Percentiles rank a stretch among this genome's conserved stretches.
phyloP scores from a whole-genome alignment of 2,113 vertebrate genomes.

The Labeo catla region DNA sequence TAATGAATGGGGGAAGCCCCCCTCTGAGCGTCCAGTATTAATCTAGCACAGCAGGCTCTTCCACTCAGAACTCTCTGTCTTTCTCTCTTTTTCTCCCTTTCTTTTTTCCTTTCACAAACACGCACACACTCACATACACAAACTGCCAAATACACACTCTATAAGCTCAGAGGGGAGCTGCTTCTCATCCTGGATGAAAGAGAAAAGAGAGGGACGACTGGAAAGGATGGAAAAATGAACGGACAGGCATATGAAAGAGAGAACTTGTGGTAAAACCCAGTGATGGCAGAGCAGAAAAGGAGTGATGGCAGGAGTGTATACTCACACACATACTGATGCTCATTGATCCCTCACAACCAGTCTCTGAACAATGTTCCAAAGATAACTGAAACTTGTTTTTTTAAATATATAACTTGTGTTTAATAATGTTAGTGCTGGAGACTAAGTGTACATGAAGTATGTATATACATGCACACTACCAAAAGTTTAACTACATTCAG shows the following conservation, averaged over 20 bases:
- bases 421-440: conserved; percentile 6
- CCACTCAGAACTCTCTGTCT: conserved; percentile 63
- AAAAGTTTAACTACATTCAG: neutral
- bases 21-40: conserved; percentile 68
- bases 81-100: conserved; percentile 58
- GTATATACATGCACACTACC: neutral
- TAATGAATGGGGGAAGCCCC: conserved; percentile 85
- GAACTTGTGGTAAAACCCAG: conserved; percentile 46
- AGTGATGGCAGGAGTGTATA: conserved; percentile 47
- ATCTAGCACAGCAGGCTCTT: conserved; percentile 79
- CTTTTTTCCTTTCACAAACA: conserved; percentile 49
- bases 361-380: neutral
- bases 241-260: conserved; percentile 55
- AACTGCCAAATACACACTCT: conserved; percentile 48
- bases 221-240: conserved; percentile 59
- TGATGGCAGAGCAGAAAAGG: conserved; percentile 39
- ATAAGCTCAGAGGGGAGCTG: conserved; percentile 32
- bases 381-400: conserved; percentile 26
- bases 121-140: conserved; percentile 43
- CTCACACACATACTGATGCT: conserved; percentile 64
- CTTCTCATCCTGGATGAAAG: conserved; percentile 59
- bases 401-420: conserved; percentile 18
- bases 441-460: neutral
- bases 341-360: conserved; percentile 1
- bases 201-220: conserved; percentile 51